These are phyloP conservation scores for Galeopsomyia nigrocyanea DNA, from an alignment of 2,888 invertebrate species.

Conservation along the genomic window DNA sequence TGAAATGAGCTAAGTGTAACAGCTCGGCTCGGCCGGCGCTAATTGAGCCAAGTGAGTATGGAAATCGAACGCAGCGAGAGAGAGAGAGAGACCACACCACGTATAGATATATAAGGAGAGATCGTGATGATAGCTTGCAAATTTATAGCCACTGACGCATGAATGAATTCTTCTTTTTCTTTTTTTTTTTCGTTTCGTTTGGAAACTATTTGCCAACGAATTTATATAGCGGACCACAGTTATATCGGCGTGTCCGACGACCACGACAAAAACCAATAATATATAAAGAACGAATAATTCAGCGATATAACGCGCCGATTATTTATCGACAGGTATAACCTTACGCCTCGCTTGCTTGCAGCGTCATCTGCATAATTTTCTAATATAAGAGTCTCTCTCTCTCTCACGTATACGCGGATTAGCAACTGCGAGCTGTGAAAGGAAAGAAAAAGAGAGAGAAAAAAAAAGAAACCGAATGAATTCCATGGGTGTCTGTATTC, in stretches of 20 bases:
- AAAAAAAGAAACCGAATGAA: background rate
- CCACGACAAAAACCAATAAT: slow-evolving; percentile 37
- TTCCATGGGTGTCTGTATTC: background rate
- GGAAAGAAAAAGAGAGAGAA: background rate
- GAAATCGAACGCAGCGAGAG: background rate
- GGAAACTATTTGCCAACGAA: no score
- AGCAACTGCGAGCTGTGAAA: slow-evolving; percentile 12
- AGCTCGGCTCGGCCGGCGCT: slow-evolving; percentile 8
- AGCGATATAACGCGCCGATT: slow-evolving; percentile 37
- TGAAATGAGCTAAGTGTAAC: slow-evolving; percentile 9
- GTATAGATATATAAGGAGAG: no score
- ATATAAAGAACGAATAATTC: slow-evolving; percentile 43
- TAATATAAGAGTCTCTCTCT: slow-evolving; percentile 43
- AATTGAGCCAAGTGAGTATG: slow-evolving; percentile 25
- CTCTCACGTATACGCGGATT: slow-evolving; percentile 26
- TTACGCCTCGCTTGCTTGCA: slow-evolving; percentile 38
- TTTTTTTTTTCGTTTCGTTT: slow-evolving; percentile 37
- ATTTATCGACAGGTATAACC: slow-evolving; percentile 49
- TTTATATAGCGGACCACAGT: slow-evolving; percentile 12
- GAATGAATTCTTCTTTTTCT: slow-evolving; percentile 1
- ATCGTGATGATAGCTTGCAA: background rate
- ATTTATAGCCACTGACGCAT: slow-evolving; percentile 29
- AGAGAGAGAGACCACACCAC: slow-evolving; percentile 2
- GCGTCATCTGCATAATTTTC: slow-evolving; percentile 52
- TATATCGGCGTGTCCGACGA: slow-evolving; percentile 8